These are phyloP conservation scores for Diplodus puntazzo DNA, from an alignment of 2,797 vertebrate genomes.

Conservation along the genomic window DNA sequence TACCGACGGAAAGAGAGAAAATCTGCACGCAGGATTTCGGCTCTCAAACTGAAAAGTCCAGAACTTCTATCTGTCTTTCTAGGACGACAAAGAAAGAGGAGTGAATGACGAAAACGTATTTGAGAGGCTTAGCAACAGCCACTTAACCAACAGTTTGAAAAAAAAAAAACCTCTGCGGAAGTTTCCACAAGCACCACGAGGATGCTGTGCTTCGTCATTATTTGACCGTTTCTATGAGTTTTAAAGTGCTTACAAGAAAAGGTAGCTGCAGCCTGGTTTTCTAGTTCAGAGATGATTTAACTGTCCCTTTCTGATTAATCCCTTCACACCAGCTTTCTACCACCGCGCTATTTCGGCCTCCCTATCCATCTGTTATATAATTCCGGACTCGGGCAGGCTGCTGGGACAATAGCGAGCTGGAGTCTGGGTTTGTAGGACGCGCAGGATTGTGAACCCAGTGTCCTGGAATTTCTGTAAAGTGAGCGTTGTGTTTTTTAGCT, in stretches of 20 bases:
- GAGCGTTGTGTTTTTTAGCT: conserved; percentile 28
- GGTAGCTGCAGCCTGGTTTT: conserved; percentile 40
- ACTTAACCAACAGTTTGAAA: conserved; percentile 47
- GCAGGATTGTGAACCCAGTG: neutral
- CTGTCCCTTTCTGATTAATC: conserved; percentile 65
- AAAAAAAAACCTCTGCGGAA: conserved; percentile 30
- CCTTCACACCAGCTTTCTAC: conserved; percentile 44
- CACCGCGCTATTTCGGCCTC: conserved; percentile 38
- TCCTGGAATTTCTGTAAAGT: conserved; percentile 24
- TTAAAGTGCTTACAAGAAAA: conserved; percentile 48
- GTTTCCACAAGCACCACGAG: conserved; percentile 14
- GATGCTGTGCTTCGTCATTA: conserved; percentile 4
- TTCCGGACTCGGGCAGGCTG: conserved; percentile 13
- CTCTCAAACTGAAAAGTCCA: conserved; percentile 16
- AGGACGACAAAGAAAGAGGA: conserved; percentile 48
- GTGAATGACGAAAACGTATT: conserved; percentile 38
- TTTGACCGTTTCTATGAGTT: neutral
- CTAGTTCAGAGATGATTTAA: conserved; percentile 61
- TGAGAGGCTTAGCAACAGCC: conserved; percentile 42
- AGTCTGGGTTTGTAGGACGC: conserved; percentile 36
- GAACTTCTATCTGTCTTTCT: conserved; percentile 32
- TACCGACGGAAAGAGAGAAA: conserved; percentile 57
- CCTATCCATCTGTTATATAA: conserved; percentile 46
- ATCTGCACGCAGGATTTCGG: conserved; percentile 42
- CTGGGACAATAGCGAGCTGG: conserved; percentile 20